Evolutionary conservation across 2,888 invertebrate species (phyloP), one percentile per base, ranked within the genome.

Genomic region (Tridacna gigas): DNA sequence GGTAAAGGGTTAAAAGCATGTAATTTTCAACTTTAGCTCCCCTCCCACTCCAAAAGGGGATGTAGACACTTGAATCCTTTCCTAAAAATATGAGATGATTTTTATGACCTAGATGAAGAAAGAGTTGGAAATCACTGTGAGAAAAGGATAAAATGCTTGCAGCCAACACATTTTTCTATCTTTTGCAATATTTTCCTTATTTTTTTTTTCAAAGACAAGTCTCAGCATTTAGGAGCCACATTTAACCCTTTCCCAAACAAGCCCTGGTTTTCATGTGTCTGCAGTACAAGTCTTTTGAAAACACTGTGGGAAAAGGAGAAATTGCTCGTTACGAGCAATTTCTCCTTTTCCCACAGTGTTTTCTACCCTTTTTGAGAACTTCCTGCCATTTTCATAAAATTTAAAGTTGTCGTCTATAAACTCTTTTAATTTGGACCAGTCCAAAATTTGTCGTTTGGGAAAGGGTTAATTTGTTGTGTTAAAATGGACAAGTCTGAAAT

Each of bases 1-100:
- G 37, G 37, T 37, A 37, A 37, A 4, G 37, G 37, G 37, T 37
- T 37, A 37, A 37, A 37, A 37, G 37, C 7, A 7, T 37, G 37
- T 37, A 37, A 37, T 7, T 37, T 37, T 4, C 7, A 37, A 37
- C 7, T 37, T 37, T 37, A 37, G 37, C 37, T 37, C 37, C 37
- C 37, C 65, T 11, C 69, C 69, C 69, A 69, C 69, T 69, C 69
- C 18, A 69, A 22, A 45, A 69, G 45, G 45, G 69, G 69, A 69
- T 47, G 69, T 69, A 20, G 45, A 22, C 45, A 69, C 69, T 69
- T 69, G 15, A 69, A 69, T 37, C 37, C 37, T 37, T 37, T 37
- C 3, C 37, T 7, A 7, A 37, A 7, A n/a, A 4, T 2, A 37
- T 37, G 3, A 37, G 3, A 37, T 37, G 37, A 37, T 37, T 37